Base-by-base conservation (phyloP, 2,888 invertebrate species). In the Eupithecia exiguata region DNA sequence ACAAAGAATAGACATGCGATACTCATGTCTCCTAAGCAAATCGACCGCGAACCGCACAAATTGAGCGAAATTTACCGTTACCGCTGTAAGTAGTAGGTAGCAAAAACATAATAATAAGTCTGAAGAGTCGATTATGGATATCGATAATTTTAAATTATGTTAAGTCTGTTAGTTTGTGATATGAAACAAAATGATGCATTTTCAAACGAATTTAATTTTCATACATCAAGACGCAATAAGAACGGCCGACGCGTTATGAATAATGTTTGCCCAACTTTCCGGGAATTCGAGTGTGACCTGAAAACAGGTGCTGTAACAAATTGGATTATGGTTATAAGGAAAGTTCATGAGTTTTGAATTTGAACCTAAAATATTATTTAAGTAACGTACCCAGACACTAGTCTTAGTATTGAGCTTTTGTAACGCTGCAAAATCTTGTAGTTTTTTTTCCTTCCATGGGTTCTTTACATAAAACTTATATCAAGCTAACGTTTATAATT, bases 171-270 rank as follows among this genome's bases (percentile, higher is more conserved):
- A n/a, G n/a, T n/a, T n/a, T n/a, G n/a, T n/a, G 18, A 18, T 18
- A 49, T n/a, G 1, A 49, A 49, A 21, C 49, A 53, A 53, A 53
- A 21, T 53, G 49, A 9, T 21, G n/a, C 4, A n/a, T 10, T 21
- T 21, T 53, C 49, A 53, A 53, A 21, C 35, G 3, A 35, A 35
- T 62, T 61, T 61, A 12, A 30, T 75, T 75, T 72, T 68, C 69
- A 72, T 70, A 63, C 67, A 75, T 68, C 72, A 72, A 71, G 40
- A 25, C 40, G 67, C 67, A 69, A 68, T 71, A 58, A 9, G 9
- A 62, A 35, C n/a, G 25, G 65, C 70, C 70, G 73, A 74, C 76
- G 74, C 71, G 73, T 73, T 73, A 74, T 77, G 74, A 79, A 72
- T 77, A 72, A 77, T 77, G 73, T 73, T 78, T 69, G 46, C 74